Evolutionary conservation across 2,797 vertebrate species (phyloP).

Genomic region (Remorina albescens): DNA sequence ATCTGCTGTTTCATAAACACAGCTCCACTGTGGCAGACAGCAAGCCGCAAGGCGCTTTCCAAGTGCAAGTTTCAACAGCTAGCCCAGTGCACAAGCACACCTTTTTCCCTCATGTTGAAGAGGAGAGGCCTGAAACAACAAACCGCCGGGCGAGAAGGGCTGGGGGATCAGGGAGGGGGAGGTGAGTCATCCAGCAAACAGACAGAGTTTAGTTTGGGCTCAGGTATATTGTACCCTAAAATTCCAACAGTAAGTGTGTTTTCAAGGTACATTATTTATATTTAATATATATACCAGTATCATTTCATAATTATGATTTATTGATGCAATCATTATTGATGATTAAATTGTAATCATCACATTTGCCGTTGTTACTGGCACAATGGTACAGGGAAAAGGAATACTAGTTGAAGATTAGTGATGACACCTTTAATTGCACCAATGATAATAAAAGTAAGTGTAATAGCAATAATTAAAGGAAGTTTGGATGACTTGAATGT

Average conservation of each 20-base stretch:
- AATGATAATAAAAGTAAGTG: not conserved
- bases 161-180: conserved; percentile 40
- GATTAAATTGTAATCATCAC: not conserved
- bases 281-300: conserved; percentile 13
- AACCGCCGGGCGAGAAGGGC: conserved; percentile 63
- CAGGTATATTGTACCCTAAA: conserved; percentile 33
- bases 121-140: conserved; percentile 82
- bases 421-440: not conserved
- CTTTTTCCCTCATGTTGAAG: conserved; percentile 71
- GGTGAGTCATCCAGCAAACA: conserved; percentile 75
- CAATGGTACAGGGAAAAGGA: too few species aligned
- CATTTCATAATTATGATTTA: conserved; percentile 31
- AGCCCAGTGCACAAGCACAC: conserved; percentile 73
- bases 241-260: conserved; percentile 33
- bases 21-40: conserved; percentile 57
- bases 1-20: conserved; percentile 74
- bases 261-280: conserved; percentile 20
- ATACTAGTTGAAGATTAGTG: not conserved
- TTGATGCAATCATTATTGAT: conserved; percentile 28
- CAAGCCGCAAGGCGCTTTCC: conserved; percentile 63
- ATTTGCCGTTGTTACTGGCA: not conserved
- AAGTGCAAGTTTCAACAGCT: conserved; percentile 79
- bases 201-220: conserved; percentile 47
- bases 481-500: not conserved
- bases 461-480: not conserved